Evolutionary conservation across 2,888 invertebrate species (phyloP).

Genomic region (Oligia strigilis): DNA sequence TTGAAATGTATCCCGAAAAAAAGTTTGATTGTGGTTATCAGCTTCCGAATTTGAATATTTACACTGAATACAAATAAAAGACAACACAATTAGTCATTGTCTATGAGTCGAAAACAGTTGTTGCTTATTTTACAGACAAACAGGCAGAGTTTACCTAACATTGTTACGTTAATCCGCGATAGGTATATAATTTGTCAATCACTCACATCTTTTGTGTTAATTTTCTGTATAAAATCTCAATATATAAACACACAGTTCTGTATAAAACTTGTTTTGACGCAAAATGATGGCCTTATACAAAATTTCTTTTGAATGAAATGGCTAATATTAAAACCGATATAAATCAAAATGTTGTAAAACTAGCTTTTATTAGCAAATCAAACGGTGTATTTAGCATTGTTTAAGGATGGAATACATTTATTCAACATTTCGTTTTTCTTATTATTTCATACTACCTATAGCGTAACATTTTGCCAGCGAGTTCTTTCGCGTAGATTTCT

Average conservation of each 20-base stretch:
- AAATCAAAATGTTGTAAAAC: conserved; percentile 63
- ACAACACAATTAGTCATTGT: conserved; percentile 32
- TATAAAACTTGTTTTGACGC: conserved; percentile 44
- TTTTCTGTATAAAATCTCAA: conserved; percentile 5
- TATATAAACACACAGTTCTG: conserved; percentile 22
- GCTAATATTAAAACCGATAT: conserved; percentile 53
- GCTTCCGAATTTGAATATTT: conserved; percentile 91
- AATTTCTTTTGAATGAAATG: conserved; percentile 41
- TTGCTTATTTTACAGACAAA: conserved; percentile 17
- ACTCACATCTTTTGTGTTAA: conserved; percentile 5
- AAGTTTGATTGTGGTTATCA: conserved; percentile 89
- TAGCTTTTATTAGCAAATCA: conserved; percentile 47
- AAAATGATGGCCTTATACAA: conserved; percentile 44
- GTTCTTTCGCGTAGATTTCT: not conserved
- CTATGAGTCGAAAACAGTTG: conserved; percentile 21
- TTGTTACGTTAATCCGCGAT: conserved; percentile 3
- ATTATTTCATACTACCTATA: not conserved
- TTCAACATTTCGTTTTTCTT: not conserved
- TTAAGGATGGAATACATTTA: conserved; percentile 8
- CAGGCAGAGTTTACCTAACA: conserved; percentile 11
- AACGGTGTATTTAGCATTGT: conserved; percentile 19
- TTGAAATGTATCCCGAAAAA: conserved; percentile 89
- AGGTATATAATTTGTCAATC: conserved; percentile 12
- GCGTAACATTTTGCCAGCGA: not conserved
- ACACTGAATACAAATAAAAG: conserved; percentile 80